Conservation (phyloP, 2,888 invertebrate species). For the Cephus runcator region DNA sequence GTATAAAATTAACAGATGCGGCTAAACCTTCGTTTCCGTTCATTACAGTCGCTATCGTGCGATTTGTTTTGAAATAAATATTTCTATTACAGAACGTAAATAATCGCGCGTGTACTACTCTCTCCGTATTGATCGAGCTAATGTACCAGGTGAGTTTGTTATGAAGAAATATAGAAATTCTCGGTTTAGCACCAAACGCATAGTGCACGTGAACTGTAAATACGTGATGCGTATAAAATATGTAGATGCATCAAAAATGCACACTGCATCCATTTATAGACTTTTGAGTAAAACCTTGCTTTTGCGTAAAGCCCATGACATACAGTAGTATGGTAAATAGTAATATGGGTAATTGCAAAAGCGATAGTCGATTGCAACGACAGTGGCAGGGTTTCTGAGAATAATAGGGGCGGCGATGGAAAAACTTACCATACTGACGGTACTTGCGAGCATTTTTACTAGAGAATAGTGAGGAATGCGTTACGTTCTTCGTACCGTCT, state of each 20-base stretch:
- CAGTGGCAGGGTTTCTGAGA: background rate
- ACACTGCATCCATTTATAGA: background rate
- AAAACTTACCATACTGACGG: background rate
- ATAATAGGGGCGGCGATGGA: background rate
- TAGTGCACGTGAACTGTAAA: background rate
- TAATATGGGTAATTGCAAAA: background rate
- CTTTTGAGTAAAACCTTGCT: background rate
- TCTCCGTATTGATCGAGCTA: background rate
- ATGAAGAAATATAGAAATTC: background rate
- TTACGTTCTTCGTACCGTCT: background rate
- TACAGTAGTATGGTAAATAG: background rate
- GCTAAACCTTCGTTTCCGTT: background rate
- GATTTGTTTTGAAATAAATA: background rate
- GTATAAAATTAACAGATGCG: background rate
- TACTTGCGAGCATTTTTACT: background rate
- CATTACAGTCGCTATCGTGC: background rate
- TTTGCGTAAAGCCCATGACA: background rate
- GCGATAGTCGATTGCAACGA: background rate
- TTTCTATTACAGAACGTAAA: background rate
- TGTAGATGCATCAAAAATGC: background rate
- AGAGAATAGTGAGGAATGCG: background rate
- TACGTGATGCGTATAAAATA: background rate
- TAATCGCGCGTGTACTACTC: background rate
- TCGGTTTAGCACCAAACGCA: background rate
- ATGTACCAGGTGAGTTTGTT: background rate